phyloP scores from a whole-genome alignment of 2,113 vertebrate genomes.

The Camelus dromedarius region DNA sequence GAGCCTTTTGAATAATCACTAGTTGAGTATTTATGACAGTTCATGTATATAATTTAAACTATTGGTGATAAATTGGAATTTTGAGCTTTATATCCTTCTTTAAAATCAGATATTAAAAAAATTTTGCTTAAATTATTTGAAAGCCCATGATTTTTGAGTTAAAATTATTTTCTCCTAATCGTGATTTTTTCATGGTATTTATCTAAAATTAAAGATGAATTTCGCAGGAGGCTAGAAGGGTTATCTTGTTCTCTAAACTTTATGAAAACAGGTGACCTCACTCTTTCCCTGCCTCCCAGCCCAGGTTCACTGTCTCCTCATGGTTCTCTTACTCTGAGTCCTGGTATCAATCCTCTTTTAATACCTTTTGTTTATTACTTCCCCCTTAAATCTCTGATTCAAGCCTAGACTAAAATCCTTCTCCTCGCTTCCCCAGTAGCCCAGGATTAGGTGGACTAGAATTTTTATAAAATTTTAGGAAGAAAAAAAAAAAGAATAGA shows the following conservation, averaged over 20 bases:
- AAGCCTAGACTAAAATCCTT: background rate
- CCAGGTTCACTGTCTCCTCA: background rate
- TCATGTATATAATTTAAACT: background rate
- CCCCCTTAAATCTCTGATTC: background rate
- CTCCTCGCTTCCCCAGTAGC: background rate
- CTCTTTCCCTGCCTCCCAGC: background rate
- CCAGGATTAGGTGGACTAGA: background rate
- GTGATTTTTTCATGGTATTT: background rate
- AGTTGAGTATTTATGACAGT: background rate
- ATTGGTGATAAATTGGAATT: background rate
- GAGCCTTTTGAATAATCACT: background rate
- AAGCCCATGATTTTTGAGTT: background rate
- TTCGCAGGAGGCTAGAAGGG: background rate
- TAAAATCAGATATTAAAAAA: constrained; percentile 8
- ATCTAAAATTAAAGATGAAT: background rate
- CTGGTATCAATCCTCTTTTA: background rate
- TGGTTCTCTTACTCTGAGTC: background rate
- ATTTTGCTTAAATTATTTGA: background rate
- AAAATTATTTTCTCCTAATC: constrained; percentile 32
- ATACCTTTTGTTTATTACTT: background rate
- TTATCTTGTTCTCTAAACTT: background rate
- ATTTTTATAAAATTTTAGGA: constrained; percentile 26
- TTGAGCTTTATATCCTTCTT: background rate
- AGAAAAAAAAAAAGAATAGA: background rate
- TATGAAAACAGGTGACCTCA: background rate